These are phyloP conservation scores for Meriones unguiculatus DNA, from an alignment of 2,113 vertebrate genomes.

Conservation along the genomic window DNA sequence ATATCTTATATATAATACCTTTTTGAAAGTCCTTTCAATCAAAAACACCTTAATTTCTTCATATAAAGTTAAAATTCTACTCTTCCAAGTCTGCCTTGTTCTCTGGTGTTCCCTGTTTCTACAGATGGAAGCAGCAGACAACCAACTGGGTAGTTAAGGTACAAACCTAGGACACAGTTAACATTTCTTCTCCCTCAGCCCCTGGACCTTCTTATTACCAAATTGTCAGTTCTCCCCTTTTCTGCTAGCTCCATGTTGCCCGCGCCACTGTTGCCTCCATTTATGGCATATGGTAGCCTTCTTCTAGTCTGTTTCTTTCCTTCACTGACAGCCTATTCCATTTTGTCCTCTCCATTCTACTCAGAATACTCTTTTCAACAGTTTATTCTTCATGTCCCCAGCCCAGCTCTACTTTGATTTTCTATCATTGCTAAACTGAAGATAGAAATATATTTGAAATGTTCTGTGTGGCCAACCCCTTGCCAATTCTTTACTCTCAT, in stretches of 20 bases:
- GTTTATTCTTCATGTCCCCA: background rate
- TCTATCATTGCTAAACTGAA: constrained; percentile 17
- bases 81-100: background rate
- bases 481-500: background rate
- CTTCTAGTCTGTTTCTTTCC: background rate
- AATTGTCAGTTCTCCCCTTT: background rate
- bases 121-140: background rate
- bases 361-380: constrained; percentile 41
- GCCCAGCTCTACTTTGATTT: constrained; percentile 15
- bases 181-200: background rate
- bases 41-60: background rate
- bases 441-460: background rate
- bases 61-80: background rate
- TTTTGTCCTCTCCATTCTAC: background rate
- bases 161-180: background rate
- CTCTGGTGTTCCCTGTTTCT: background rate
- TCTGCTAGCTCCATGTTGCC: background rate
- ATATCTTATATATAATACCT: background rate
- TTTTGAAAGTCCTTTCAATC: background rate
- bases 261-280: background rate
- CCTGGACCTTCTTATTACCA: background rate
- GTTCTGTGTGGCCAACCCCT: background rate
- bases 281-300: background rate
- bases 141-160: background rate
- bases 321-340: background rate